These are phyloP conservation scores for Eumeta japonica DNA, from an alignment of 1,140 invertebrate species.

Conservation along the genomic window DNA sequence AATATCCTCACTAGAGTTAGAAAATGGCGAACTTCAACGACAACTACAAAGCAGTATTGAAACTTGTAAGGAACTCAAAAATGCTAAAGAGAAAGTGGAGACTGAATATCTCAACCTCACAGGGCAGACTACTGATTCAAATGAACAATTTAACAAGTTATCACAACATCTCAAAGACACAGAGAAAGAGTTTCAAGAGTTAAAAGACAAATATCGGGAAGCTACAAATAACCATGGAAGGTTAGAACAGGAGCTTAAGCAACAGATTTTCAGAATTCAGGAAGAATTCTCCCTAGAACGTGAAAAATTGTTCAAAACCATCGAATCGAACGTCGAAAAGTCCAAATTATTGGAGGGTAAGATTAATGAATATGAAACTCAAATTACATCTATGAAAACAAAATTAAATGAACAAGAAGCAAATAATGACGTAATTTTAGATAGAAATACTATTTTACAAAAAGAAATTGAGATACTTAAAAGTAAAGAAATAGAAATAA, in stretches of 20 bases:
- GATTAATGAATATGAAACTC: constrained; percentile 35
- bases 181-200: constrained; percentile 47
- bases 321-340: constrained; percentile 34
- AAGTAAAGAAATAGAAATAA: constrained; percentile 41
- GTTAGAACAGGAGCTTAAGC: constrained; percentile 51
- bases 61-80: constrained; percentile 46
- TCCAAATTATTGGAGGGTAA: constrained; percentile 32
- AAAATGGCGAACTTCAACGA: constrained; percentile 47
- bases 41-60: constrained; percentile 37
- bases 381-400: constrained; percentile 21
- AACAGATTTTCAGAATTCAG: constrained; percentile 45
- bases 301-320: constrained; percentile 27
- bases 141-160: constrained; percentile 50
- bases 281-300: constrained; percentile 42
- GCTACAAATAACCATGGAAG: constrained; percentile 38
- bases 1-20: constrained; percentile 43
- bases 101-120: constrained; percentile 46
- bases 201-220: constrained; percentile 50
- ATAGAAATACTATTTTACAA: constrained; percentile 47
- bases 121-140: constrained; percentile 47
- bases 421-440: constrained; percentile 33
- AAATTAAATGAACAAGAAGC: constrained; percentile 28
- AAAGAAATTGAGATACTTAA: constrained; percentile 44
- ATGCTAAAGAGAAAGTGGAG: constrained; percentile 51
- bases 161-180: constrained; percentile 48